These are phyloP conservation scores for Palythoa grandis DNA, from an alignment of 92 coral and sea anemone species.

Conservation along the genomic window DNA sequence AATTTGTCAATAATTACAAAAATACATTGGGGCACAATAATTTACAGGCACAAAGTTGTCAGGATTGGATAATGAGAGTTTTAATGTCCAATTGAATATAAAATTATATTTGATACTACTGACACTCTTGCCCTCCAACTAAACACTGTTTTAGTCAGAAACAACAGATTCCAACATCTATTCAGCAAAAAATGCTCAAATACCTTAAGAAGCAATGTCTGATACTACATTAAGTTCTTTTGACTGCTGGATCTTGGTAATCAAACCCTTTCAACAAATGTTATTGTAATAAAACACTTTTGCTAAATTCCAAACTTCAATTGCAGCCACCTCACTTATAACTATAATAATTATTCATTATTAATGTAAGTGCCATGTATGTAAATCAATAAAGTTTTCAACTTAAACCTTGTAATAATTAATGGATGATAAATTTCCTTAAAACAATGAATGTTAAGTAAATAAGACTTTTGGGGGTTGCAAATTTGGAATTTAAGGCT, in stretches of 20 bases:
- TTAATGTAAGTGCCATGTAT: no score
- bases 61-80: no score
- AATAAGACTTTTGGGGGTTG: background rate
- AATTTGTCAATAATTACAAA: background rate
- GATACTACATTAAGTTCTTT: no score
- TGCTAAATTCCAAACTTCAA: no score
- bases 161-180: no score
- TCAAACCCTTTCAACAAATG: no score
- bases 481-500: background rate
- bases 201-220: no score
- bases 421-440: background rate
- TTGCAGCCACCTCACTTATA: background rate
- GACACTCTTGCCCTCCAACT: background rate
- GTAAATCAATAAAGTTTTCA: background rate
- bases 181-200: no score
- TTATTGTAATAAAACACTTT: no score
- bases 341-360: background rate
- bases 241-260: no score
- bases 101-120: background rate
- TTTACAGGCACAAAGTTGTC: background rate
- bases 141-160: no score
- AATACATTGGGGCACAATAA: slow-evolving; percentile 8
- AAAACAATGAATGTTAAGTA: background rate
- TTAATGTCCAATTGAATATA: background rate
- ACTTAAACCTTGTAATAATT: background rate